Conservation (phyloP, 2,888 invertebrate species). For the Julus scandinavius region DNA sequence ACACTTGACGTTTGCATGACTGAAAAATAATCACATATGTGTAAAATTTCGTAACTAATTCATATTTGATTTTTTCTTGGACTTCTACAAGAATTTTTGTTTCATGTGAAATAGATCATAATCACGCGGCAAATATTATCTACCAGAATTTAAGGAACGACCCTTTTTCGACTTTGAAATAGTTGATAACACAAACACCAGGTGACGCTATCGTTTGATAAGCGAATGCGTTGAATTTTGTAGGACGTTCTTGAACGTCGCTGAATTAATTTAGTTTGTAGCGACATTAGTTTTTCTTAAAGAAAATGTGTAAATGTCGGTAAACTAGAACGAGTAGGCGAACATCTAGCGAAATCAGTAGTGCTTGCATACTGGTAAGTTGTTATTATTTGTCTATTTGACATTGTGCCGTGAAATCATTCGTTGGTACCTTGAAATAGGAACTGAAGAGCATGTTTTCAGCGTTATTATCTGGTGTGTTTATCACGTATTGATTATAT, state of each 20-base stretch:
- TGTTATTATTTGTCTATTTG: neutral
- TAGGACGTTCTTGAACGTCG: conserved; percentile 9
- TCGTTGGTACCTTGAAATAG: neutral
- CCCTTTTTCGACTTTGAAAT: neutral
- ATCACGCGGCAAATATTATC: neutral
- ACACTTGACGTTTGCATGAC: too few relatives aligned
- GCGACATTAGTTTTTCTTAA: neutral
- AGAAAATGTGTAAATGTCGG: neutral
- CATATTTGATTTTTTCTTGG: too few relatives aligned
- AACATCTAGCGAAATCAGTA: neutral
- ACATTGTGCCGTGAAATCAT: neutral
- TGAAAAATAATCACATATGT: too few relatives aligned
- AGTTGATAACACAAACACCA: neutral
- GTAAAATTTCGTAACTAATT: too few relatives aligned
- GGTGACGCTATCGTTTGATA: neutral
- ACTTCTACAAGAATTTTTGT: too few relatives aligned
- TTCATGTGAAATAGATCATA: too few relatives aligned
- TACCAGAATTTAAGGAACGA: neutral
- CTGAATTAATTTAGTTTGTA: conserved; percentile 27
- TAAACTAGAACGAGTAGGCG: neutral
- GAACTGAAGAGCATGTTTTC: neutral
- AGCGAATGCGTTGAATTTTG: neutral
- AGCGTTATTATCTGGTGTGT: neutral
- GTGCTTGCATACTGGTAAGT: neutral
- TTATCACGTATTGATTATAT: neutral